These are phyloP conservation scores for Jacana jacana DNA, from an alignment of 2,113 vertebrate genomes.

Conservation along the genomic window DNA sequence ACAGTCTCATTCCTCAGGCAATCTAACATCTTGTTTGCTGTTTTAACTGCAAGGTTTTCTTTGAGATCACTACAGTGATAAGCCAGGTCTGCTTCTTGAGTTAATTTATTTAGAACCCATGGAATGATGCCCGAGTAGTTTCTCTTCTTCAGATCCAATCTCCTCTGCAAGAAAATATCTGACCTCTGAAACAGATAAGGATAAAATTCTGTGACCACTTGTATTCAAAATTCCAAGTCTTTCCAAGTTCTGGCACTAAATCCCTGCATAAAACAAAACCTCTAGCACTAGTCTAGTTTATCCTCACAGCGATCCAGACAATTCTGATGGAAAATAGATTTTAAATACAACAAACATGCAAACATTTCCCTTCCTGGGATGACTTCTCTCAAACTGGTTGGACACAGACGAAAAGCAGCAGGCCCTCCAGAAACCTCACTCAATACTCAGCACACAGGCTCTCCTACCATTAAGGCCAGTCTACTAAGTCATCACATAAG, in stretches of 20 bases:
- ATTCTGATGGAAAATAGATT: background rate
- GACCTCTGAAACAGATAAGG: background rate
- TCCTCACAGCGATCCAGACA: background rate
- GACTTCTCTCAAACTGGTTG: background rate
- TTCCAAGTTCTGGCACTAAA: background rate
- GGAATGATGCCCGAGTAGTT: background rate
- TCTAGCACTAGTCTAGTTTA: background rate
- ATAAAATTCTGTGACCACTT: background rate
- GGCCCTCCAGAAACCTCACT: background rate
- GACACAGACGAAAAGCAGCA: background rate
- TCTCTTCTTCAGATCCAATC: background rate
- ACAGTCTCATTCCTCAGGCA: slow-evolving; percentile 31
- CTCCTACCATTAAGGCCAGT: slow-evolving; percentile 1
- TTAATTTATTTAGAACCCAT: slow-evolving; percentile 1
- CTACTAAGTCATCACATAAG: slow-evolving; percentile 11
- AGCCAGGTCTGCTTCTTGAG: background rate
- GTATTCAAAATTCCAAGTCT: background rate
- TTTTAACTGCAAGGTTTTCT: slow-evolving; percentile 38
- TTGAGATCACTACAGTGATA: slow-evolving; percentile 29
- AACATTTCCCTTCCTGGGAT: background rate
- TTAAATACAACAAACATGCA: background rate
- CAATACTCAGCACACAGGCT: background rate
- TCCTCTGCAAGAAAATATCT: background rate
- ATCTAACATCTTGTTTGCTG: slow-evolving; percentile 35
- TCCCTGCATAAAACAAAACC: background rate